Percentiles rank a stretch among this genome's conserved stretches.
These are phyloP conservation scores for Eupithecia subumbrata DNA, from an alignment of 2,888 invertebrate genomes.

Conservation along the genomic window DNA sequence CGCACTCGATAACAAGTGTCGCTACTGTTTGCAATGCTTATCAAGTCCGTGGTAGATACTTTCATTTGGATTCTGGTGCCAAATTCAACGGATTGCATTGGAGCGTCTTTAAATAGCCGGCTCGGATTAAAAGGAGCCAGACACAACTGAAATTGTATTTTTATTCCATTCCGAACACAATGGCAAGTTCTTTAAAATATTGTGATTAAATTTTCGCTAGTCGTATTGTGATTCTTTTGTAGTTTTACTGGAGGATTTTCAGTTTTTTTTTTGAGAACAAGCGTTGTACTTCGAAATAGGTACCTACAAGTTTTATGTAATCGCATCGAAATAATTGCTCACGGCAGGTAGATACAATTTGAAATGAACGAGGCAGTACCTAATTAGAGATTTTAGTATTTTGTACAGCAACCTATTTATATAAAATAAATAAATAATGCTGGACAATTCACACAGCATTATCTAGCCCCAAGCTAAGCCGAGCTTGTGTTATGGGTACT, in stretches of 20 bases:
- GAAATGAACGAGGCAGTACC: no score
- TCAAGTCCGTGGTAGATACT: slow-evolving; percentile 13
- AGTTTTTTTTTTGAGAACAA: neutral
- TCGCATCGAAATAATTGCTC: neutral
- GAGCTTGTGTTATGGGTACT: no score
- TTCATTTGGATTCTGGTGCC: slow-evolving; percentile 35
- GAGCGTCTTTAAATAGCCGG: slow-evolving; percentile 36
- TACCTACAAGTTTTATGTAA: neutral
- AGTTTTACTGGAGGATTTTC: slow-evolving; percentile 3
- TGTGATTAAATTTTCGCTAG: slow-evolving; percentile 32
- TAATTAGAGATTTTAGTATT: neutral
- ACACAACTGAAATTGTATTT: slow-evolving; percentile 40
- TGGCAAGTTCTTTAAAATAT: slow-evolving; percentile 30
- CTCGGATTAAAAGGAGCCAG: slow-evolving; percentile 36
- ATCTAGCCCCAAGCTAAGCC: no score
- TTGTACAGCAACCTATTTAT: neutral
- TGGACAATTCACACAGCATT: no score
- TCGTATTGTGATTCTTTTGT: slow-evolving; percentile 25
- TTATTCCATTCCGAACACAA: slow-evolving; percentile 34
- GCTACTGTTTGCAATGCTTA: neutral
- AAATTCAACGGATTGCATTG: slow-evolving; percentile 44
- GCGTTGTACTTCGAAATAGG: neutral
- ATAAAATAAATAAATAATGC: no score
- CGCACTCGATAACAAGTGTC: neutral
- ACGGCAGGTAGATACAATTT: neutral